Base-by-base conservation (phyloP, 1,140 invertebrate genomes). In the Asobara japonica region DNA sequence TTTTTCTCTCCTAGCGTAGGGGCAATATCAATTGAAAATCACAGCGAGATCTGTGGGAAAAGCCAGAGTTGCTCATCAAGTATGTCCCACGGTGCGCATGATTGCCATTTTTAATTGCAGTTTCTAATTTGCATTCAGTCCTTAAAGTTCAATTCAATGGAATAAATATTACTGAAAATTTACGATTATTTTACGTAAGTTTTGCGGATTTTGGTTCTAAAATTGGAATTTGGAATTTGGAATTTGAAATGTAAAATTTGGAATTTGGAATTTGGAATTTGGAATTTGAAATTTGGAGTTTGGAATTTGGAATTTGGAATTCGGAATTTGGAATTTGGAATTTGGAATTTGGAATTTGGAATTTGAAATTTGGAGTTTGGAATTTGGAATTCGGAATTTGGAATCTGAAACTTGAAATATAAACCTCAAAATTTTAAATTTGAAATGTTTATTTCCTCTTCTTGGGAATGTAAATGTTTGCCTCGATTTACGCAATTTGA, bases 1-100 rank as follows among this genome's bases (percentile, higher is more conserved):
- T n/a, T n/a, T n/a, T n/a, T n/a, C n/a, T n/a, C n/a, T n/a, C n/a
- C n/a, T 25, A 3, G 22, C 51, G 2, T 3, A 25, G 2, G 8
- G 22, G 51, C 22, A 27, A 56, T 56, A 56, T 56, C 51, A 56
- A 56, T 56, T 56, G 51, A 56, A 27, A 56, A 56, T 56, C 51
- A 22, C 51, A 56, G 51, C 51, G 2, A 56, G 51, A 56, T 56
- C 51, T 56, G 22, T 56, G 51, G 51, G 51, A 56, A 56, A 56
- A 56, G 13, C 51, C 51, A 5, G 51, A 56, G 20, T 56, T 56
- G 25, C 13, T 56, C 51, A 56, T 56, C 51, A 16, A 38, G 41
- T 45, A 5, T 11, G n/a, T 45, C 41, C 41, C 41, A 45, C 18
- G n/a, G 41, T 16, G 41, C n/a, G 18, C 41, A 45, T 18, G 41